Conservation (phyloP, 2,113 vertebrate genomes). For the Varanus salvator region DNA sequence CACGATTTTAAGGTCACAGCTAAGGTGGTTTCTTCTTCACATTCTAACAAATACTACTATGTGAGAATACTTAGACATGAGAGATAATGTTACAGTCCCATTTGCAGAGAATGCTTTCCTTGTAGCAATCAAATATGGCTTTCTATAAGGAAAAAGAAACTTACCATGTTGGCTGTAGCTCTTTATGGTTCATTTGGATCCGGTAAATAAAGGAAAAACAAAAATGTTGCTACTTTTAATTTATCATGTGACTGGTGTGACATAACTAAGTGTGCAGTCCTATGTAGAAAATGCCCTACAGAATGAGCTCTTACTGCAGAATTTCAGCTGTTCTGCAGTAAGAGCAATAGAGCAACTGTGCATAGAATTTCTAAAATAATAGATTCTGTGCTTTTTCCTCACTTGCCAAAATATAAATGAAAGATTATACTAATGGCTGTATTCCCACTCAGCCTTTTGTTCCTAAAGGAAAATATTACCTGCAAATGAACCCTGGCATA, state of each 20-base stretch:
- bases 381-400: neutral
- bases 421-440: neutral
- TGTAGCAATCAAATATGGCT: neutral
- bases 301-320: neutral
- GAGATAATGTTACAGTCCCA: neutral
- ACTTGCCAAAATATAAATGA: neutral
- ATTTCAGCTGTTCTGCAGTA: neutral
- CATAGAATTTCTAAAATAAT: neutral
- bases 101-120: slow-evolving; percentile 22
- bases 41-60: neutral
- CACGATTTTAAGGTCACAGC: slow-evolving; percentile 2
- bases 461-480: neutral
- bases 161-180: neutral
- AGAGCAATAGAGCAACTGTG: neutral
- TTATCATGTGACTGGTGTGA: neutral
- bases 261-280: neutral
- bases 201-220: neutral
- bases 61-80: neutral
- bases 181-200: neutral
- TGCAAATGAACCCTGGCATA: neutral
- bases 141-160: neutral
- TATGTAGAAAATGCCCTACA: too few relatives aligned
- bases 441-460: neutral
- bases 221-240: neutral
- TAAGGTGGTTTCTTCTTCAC: slow-evolving; percentile 14